These are phyloP conservation scores for Muscicapa adusta DNA, from an alignment of 2,113 vertebrate genomes.

Conservation along the genomic window DNA sequence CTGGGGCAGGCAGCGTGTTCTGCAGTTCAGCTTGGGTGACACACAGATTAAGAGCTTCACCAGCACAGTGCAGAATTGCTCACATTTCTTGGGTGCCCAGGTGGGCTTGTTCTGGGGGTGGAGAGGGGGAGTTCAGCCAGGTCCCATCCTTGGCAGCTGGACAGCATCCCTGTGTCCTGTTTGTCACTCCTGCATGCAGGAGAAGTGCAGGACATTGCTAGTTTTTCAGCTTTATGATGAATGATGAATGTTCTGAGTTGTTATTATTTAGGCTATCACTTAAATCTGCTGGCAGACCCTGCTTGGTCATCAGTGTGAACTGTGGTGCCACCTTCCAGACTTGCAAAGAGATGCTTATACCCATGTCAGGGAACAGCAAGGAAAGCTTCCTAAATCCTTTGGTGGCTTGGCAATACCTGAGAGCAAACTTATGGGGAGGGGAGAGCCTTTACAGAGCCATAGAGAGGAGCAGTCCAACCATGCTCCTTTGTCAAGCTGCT, in stretches of 20 bases:
- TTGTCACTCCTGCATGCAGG: not conserved
- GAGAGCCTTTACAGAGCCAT: rapidly evolving
- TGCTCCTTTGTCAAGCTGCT: not conserved
- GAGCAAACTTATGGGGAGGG: rapidly evolving
- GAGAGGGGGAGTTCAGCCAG: not conserved
- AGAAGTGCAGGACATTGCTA: rapidly evolving
- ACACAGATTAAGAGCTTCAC: not conserved
- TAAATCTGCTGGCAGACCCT: not conserved
- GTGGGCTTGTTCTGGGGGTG: not conserved
- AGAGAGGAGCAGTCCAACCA: not conserved
- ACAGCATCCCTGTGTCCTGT: not conserved
- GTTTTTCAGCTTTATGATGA: not conserved
- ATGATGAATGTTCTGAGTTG: not conserved
- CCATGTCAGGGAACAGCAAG: not conserved
- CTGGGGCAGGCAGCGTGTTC: conserved; percentile 7
- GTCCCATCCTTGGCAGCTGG: not conserved
- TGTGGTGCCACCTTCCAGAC: not conserved
- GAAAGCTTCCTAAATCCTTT: not conserved
- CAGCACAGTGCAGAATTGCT: not conserved
- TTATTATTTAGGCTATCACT: not conserved
- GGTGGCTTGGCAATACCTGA: not conserved
- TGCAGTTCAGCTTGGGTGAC: conserved; percentile 46
- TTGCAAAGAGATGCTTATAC: not conserved
- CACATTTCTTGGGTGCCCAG: not conserved
- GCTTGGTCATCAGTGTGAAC: not conserved